phyloP scores from a whole-genome alignment of 2,113 vertebrate genomes.

The Typhlomys cinereus region DNA sequence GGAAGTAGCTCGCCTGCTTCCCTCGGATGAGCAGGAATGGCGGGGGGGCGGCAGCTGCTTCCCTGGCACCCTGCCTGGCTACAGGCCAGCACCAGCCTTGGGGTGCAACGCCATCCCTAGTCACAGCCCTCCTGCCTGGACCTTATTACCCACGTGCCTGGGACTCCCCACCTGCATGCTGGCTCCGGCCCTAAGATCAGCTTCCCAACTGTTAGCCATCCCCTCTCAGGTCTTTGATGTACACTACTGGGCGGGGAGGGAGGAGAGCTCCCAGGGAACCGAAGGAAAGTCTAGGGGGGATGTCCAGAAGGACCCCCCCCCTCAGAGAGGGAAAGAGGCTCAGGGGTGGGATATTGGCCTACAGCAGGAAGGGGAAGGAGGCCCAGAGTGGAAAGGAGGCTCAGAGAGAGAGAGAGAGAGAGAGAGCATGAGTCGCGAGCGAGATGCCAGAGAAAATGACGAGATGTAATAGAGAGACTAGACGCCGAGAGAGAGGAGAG shows the following conservation, averaged over 20 bases:
- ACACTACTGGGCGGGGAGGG: background rate
- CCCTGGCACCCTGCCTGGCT: background rate
- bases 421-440: too few relatives aligned
- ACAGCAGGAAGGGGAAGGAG: background rate
- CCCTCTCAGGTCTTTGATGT: background rate
- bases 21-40: background rate
- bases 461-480: too few relatives aligned
- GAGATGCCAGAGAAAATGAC: too few relatives aligned
- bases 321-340: background rate
- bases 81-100: background rate
- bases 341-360: too few relatives aligned
- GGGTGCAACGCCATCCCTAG: background rate
- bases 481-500: too few relatives aligned
- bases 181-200: background rate
- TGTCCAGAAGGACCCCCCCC: too few relatives aligned
- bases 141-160: fast-evolving
- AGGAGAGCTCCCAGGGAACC: background rate
- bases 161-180: fast-evolving
- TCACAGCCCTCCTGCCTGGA: background rate
- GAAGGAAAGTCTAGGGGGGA: background rate
- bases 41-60: constrained; percentile 20
- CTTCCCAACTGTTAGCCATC: too few relatives aligned
- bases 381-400: too few relatives aligned
- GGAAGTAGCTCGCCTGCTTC: constrained; percentile 52
- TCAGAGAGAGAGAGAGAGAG: background rate